Conservation (phyloP, 2,888 invertebrate genomes). For the Julus scandinavius region DNA sequence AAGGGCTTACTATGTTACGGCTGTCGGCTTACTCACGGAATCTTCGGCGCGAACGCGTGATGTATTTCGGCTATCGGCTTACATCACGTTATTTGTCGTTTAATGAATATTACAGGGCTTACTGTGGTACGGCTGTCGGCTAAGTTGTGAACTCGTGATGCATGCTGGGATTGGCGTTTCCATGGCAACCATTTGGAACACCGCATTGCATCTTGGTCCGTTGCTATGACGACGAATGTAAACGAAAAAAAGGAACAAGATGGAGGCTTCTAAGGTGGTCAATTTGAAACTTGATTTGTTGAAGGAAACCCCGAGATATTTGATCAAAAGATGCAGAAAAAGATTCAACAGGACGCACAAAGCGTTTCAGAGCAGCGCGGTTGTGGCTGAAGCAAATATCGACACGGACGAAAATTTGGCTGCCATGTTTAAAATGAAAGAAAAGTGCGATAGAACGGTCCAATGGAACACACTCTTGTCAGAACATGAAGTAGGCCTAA, state of each 20-base stretch:
- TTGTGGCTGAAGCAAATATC: background rate
- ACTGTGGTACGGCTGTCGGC: background rate
- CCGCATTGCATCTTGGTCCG: background rate
- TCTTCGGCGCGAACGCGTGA: no score
- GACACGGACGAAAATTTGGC: background rate
- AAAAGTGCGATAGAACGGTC: background rate
- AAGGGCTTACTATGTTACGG: no score
- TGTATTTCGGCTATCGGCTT: no score
- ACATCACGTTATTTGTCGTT: background rate
- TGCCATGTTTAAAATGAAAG: background rate
- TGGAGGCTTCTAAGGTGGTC: background rate
- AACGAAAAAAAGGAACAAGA: background rate
- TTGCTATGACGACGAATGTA: no score
- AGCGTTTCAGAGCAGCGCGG: background rate
- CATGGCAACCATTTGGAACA: background rate
- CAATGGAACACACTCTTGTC: background rate
- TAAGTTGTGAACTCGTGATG: background rate
- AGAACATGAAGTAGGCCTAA: slow-evolving; percentile 17
- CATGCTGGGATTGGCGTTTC: background rate
- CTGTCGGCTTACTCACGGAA: no score
- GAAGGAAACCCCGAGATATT: background rate
- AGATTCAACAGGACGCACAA: background rate
- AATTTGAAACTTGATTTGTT: background rate
- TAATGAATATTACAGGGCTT: background rate
- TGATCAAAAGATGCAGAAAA: background rate